Base-by-base conservation (phyloP, 2,113 vertebrate species). In the Acanthisitta chloris region DNA sequence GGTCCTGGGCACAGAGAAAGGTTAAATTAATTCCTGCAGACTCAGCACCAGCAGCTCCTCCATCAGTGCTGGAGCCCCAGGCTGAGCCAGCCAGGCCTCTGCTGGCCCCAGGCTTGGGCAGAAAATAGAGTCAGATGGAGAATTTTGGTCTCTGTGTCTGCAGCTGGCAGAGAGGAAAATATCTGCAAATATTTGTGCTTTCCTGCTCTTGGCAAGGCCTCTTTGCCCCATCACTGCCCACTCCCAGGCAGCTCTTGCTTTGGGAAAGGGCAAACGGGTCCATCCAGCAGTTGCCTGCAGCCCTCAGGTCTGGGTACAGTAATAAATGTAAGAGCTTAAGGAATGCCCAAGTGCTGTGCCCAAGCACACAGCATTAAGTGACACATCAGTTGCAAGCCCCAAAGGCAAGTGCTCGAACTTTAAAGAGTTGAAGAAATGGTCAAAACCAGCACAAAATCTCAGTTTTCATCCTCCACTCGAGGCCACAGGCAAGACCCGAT, bases 401-500 rank as follows among this genome's bases (percentile, higher is more conserved):
- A 46, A 38, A 33, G 20, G 14, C 29, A 26, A 86, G n/a, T 2
- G 29, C 28, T 74, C 29, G 17, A 6, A 72, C 78, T 74, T 31
- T 17, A 23, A 1, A 6, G 34, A 45, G 15, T 12, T 26, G 62
- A 54, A 52, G 49, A 62, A 92, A 85, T 0, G 4, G 26, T 3
- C 40, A 23, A 67, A 86, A 71, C 7, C 5, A 4, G 34, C 52
- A 28, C 21, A 31, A 86, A 23, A 2, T 5, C 46, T 17, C 24
- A 3, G 8, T 58, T 64, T 76, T 64, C 34, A 55, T 34, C 17
- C 28, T 83, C 38, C 4, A 7, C 76, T 49, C 38, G 33, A 55
- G 88, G 31, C n/a, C 29, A 38, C 0, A 0, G 28, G 55, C 20
- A 57, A 48, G 80, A 79, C 21, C 34, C 0, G 0, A 20, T 4